Base-by-base conservation (phyloP, 2,113 vertebrate genomes). In the Parotia lawesii region DNA sequence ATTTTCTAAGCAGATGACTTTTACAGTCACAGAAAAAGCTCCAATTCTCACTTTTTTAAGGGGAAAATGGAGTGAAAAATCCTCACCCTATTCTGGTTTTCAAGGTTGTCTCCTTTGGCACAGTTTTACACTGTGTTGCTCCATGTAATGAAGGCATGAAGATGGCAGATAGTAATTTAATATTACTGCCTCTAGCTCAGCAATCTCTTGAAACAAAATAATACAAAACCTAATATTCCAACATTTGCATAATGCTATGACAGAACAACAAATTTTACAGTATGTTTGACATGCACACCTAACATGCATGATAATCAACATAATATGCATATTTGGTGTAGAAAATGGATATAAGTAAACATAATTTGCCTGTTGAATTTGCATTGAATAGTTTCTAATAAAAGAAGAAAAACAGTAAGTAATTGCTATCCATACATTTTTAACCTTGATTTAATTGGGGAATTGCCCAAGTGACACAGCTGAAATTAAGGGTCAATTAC, bases 401-500 rank as follows among this genome's bases (percentile, higher is more conserved):
- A 71, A 48, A 81, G 18, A 66, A 31, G 6, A 33, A 64, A 85
- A 62, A 4, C 5, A 57, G 25, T 48, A 89, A 85, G 37, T 72
- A 85, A 92, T 51, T 87, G 11, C 24, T 44, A 47, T 50, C 8
- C 1, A 3, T 71, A 92, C 16, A 76, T 69, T 90, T 86, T 56
- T 19, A 91, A 57, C 48, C 58, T 87, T 79, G 40, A 87, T 85
- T 90, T 90, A 90, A 94, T 28, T 27, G 1, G 22, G 18, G 28
- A 90, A 90, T 66, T 83, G 38, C 29, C 69, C 51, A 83, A 93
- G 66, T 42, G 42, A 90, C 50, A 76, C 71, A 50, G 38, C 5
- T 91, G 58, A 83, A 95, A 96, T 92, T 85, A 87, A 71, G 81
- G 38, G 67, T 79, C 64, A 94, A 40, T 85, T 65, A 85, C 28